These are phyloP conservation scores for Urocolius indicus DNA, from an alignment of 2,113 vertebrate species.

Conservation along the genomic window DNA sequence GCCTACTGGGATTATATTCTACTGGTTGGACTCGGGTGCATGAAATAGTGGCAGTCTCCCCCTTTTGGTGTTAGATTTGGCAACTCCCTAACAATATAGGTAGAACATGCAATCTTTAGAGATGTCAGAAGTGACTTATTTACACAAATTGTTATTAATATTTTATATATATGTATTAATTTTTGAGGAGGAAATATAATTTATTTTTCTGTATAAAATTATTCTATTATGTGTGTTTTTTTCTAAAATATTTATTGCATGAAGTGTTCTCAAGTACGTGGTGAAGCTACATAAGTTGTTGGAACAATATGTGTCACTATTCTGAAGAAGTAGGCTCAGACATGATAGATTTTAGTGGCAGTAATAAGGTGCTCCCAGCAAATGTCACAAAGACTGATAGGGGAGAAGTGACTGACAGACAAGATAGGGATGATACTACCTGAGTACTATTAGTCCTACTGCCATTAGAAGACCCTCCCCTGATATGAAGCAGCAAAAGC, in stretches of 20 bases:
- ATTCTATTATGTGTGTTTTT: neutral
- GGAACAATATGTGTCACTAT: neutral
- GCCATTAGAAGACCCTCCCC: neutral
- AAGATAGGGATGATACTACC: neutral
- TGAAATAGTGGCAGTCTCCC: neutral
- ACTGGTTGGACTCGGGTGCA: neutral
- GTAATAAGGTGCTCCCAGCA: neutral
- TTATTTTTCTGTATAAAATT: neutral
- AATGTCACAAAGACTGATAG: neutral
- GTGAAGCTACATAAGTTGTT: neutral
- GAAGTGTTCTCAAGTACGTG: neutral
- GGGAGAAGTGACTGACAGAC: neutral
- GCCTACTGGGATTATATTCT: neutral
- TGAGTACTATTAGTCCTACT: neutral
- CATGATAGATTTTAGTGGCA: neutral
- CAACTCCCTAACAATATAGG: neutral
- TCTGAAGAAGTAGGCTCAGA: neutral
- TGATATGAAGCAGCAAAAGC: neutral
- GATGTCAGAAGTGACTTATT: neutral
- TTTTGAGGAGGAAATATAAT: neutral
- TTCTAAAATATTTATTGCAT: neutral
- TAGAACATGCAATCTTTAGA: neutral
- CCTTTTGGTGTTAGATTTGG: neutral
- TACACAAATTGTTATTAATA: neutral
- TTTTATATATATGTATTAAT: neutral